Evolutionary conservation across 2,888 invertebrate species (phyloP).

Genomic region (Caenorhabditis zanzibari): DNA sequence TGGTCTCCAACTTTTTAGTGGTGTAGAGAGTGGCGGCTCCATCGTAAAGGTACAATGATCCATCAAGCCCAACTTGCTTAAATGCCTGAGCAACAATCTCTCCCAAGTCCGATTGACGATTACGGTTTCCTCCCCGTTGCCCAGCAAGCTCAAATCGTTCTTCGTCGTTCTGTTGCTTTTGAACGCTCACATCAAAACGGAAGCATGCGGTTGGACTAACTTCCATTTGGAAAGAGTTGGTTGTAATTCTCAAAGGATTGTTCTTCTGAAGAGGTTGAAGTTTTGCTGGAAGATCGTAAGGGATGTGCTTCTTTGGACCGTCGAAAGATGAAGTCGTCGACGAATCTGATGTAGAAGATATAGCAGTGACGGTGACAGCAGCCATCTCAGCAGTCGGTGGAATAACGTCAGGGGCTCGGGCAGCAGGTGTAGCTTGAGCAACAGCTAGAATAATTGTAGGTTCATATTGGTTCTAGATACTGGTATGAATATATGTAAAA

Average conservation of each 20-base stretch:
- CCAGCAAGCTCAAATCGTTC: neutral
- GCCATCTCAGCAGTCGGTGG: neutral
- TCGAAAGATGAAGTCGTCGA: neutral
- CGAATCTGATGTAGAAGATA: neutral
- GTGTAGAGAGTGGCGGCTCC: conserved; percentile 11
- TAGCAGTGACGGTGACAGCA: neutral
- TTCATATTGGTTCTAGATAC: too few relatives aligned
- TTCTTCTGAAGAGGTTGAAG: neutral
- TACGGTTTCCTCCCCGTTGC: neutral
- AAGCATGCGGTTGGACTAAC: conserved; percentile 17
- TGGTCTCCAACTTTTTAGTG: neutral
- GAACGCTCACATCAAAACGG: conserved; percentile 30
- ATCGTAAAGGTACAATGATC: neutral
- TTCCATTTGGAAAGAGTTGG: conserved; percentile 38
- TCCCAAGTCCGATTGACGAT: neutral
- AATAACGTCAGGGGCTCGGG: too few relatives aligned
- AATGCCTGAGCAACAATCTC: neutral
- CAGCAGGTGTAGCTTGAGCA: neutral
- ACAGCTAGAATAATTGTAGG: neutral
- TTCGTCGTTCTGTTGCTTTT: neutral
- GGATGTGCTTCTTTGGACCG: neutral
- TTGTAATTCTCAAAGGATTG: neutral
- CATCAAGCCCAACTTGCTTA: neutral
- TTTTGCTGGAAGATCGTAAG: neutral
- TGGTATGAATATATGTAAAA: too few relatives aligned